Base-by-base conservation (phyloP, 2,888 invertebrate genomes). In the Drosophila rellima region DNA sequence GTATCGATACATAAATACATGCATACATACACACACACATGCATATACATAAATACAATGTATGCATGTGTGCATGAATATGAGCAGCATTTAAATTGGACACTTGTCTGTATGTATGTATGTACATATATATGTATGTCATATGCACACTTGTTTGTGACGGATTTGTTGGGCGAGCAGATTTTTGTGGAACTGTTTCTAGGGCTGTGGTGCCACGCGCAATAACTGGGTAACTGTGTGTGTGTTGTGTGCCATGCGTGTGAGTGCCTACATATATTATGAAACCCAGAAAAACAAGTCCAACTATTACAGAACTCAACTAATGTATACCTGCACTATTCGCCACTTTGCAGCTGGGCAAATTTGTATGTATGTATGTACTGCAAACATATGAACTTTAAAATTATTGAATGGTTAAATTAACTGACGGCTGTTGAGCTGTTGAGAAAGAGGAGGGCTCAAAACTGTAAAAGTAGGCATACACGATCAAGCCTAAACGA, bases 111-210 rank as follows among this genome's bases (percentile, higher is more conserved):
- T 42, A 23, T 39, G 47, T 60, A 44, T 69, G 56, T 51, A 37
- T 3, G 54, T 47, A 3, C 26, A 31, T 26, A 45, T 63, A 54
- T 51, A 39, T 8, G 62, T 56, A 3, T 45, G 39, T 4, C 54
- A 17, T 50, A 26, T 42, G 51, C 48, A 18, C 56, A 33, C 48
- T 33, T 57, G 60, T 59, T 48, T 61, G 54, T 55, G 57, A 61
- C 52, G 56, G 65, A 60, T 66, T 69, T 83, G 79, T 81, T 77
- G 74, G 23, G 52, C 63, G 59, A 70, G 72, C 80, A 75, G 60
- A 72, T 84, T 85, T 82, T 85, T 66, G 54, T 61, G 62, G 60
- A 52, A 44, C 63, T 61, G 64, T 63, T 64, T 60, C 51, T 63
- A 69, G 63, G 70, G 64, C 35, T 76, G 54, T 57, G 54, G 52